Conservation (phyloP, 2,113 vertebrate genomes). For the Accipiter virgatus region DNA sequence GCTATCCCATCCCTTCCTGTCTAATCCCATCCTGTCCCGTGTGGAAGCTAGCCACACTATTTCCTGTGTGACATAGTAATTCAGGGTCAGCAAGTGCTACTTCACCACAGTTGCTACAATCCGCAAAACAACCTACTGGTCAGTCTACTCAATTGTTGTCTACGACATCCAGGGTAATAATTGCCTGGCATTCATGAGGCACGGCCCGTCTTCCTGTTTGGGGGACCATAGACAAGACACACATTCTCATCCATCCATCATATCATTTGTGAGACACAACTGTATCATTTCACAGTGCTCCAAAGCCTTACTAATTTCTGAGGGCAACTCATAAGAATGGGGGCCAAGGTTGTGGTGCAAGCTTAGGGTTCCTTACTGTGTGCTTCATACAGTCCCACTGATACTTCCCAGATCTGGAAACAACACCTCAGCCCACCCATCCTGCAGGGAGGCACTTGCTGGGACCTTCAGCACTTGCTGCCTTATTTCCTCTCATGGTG, state of each 20-base stretch:
- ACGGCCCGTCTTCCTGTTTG: not conserved
- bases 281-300: not conserved
- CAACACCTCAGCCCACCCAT: not conserved
- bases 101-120: not conserved
- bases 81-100: not conserved
- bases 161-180: not conserved
- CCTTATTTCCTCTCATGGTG: not conserved
- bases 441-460: not conserved
- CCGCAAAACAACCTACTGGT: not conserved
- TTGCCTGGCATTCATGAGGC: not conserved
- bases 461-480: not conserved
- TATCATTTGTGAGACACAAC: not conserved
- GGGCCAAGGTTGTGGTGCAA: not conserved
- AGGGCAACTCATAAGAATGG: not conserved
- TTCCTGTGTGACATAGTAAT: not conserved
- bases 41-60: not conserved
- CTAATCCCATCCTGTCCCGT: not conserved
- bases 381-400: not conserved
- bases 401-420: not conserved
- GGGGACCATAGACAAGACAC: not conserved
- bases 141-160: not conserved
- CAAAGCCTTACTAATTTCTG: not conserved
- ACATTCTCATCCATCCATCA: not conserved
- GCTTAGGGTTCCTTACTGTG: not conserved
- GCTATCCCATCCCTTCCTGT: not conserved